These are phyloP conservation scores for Scrobipalpa costella DNA, from an alignment of 2,888 invertebrate species.

Conservation along the genomic window DNA sequence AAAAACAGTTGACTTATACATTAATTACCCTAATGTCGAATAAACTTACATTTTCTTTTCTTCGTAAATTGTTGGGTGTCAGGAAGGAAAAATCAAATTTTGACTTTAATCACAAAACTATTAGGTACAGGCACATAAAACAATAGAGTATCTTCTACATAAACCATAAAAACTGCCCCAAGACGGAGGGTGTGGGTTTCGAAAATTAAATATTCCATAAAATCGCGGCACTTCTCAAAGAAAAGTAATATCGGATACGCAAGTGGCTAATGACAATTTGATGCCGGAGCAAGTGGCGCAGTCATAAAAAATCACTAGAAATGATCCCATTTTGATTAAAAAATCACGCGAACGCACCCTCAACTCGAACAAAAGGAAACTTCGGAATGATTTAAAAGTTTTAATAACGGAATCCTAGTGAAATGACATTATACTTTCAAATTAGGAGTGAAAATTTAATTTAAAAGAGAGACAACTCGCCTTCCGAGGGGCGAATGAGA, in stretches of 20 bases:
- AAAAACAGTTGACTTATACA: not conserved
- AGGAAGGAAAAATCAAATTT: conserved; percentile 16
- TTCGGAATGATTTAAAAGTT: conserved; percentile 81
- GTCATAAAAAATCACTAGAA: conserved; percentile 80
- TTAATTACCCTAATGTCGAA: not conserved
- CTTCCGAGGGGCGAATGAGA: conserved; percentile 75
- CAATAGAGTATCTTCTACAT: not conserved
- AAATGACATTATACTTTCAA: conserved; percentile 83
- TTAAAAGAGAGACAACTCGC: conserved; percentile 80
- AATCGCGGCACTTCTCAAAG: conserved; percentile 70
- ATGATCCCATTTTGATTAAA: conserved; percentile 80
- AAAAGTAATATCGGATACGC: conserved; percentile 79
- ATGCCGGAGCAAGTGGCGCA: conserved; percentile 69
- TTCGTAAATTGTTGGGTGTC: not conserved
- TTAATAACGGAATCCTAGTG: conserved; percentile 81
- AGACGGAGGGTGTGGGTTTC: conserved; percentile 50
- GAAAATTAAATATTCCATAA: conserved; percentile 71
- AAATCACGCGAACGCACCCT: conserved; percentile 75
- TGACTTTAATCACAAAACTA: not conserved
- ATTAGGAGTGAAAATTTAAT: conserved; percentile 83
- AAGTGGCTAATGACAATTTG: conserved; percentile 79
- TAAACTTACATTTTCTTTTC: not conserved
- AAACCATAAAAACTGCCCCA: conserved; percentile 36
- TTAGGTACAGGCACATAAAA: conserved; percentile 12
- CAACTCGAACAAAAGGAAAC: conserved; percentile 63